Conservation (phyloP, 1,140 invertebrate genomes). For the Uloborus diversus region DNA sequence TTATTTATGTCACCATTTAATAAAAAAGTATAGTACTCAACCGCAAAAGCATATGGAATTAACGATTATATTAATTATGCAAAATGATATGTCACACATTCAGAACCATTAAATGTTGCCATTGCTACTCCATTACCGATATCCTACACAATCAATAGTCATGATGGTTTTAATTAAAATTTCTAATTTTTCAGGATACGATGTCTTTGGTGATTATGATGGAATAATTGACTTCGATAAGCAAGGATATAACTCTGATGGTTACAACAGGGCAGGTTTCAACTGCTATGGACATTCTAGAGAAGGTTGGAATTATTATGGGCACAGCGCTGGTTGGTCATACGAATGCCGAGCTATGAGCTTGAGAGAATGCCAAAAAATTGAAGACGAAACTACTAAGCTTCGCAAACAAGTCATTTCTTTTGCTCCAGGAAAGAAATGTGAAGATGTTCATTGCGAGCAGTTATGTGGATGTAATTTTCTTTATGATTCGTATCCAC, state of each 20-base stretch:
- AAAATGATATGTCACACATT: too few species aligned
- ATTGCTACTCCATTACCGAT: too few species aligned
- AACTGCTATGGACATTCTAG: constrained; percentile 34
- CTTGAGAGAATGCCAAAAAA: constrained; percentile 47
- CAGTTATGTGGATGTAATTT: constrained; percentile 52
- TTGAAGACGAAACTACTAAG: constrained; percentile 15
- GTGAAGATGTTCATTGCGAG: constrained; percentile 49
- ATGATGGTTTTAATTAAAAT: too few species aligned
- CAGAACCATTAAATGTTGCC: too few species aligned
- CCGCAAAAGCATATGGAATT: too few species aligned
- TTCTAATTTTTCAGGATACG: constrained; percentile 36
- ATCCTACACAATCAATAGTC: too few species aligned
- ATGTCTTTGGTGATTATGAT: constrained; percentile 47
- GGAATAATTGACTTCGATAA: constrained; percentile 36
- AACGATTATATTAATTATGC: too few species aligned
- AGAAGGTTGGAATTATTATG: constrained; percentile 48
- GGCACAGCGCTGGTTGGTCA: constrained; percentile 28
- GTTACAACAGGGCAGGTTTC: constrained; percentile 49
- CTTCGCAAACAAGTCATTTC: constrained; percentile 12
- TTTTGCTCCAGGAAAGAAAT: constrained; percentile 49
- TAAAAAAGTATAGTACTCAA: too few species aligned
- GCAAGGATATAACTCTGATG: constrained; percentile 36
- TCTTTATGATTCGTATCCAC: constrained; percentile 5
- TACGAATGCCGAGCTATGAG: constrained; percentile 44
- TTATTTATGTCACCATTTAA: too few species aligned